Evolutionary conservation across 2,797 vertebrate genomes (phyloP), one percentile per base, ranked within the genome.

Genomic region (Eulemur coronatus): DNA sequence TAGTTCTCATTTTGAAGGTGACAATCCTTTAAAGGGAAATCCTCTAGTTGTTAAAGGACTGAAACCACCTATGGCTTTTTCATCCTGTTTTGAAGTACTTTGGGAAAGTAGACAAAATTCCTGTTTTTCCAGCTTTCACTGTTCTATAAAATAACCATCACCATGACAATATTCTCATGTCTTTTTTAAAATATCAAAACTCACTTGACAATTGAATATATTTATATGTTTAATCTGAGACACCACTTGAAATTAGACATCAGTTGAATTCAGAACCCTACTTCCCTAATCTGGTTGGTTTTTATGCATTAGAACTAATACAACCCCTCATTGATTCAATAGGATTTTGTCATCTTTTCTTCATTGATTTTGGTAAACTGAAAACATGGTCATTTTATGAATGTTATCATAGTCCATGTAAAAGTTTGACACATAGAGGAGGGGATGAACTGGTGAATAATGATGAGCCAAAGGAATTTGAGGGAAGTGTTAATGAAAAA

Each of bases 1-100:
- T 79, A 38, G 13, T 81, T 79, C 81, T 89, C 72, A 67, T 95
- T 92, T 73, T 87, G 57, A 92, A 95, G 35, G 30, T 90, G 7
- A 92, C 12, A 85, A 65, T 92, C 30, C 14, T 89, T 76, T 86
- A 87, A 94, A 69, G 57, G 75, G 26, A 89, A 85, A 79, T 86
- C 8, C 14, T 96, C 63, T 76, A 33, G 30, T 91, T 72, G 20
- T 35, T 72, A 85, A 95, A 95, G 38, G 6, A 84, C 15, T 73
- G 24, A 82, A 95, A 89, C 10, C 14, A 46, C 38, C 33, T 50
- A 69, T 2, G 1, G 7, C 7, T 22, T 91, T 93, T 93, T 65
- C 17, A 43, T 75, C 12, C 46, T 85, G 10, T 82, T 78, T 94
- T 82, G 41, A 24, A 82, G 30, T 57, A 43, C 15, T 70, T 95